Percentiles rank a stretch among this genome's conserved stretches.
phyloP scores from a whole-genome alignment of 2,113 vertebrate genomes.

The Panthera tigris region DNA sequence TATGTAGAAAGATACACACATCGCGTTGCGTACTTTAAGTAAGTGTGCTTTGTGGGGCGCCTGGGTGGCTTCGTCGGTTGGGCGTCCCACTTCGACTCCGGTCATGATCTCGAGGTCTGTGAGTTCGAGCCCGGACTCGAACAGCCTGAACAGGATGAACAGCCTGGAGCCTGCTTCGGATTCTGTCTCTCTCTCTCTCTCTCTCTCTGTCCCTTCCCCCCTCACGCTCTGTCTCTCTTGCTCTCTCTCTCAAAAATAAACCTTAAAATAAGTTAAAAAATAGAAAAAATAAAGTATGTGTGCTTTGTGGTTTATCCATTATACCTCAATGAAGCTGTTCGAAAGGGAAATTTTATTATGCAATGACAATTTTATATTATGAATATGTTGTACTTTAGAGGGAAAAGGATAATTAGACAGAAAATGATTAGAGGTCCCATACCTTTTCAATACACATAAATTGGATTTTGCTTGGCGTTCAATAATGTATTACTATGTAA shows the following conservation, averaged over 20 bases:
- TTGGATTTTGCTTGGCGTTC: background rate
- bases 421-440: background rate
- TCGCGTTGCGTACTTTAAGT: background rate
- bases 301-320: background rate
- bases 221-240: too few species aligned
- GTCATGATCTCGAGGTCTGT: too few species aligned
- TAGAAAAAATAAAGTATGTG: background rate
- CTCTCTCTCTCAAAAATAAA: too few species aligned
- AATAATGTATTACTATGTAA: background rate
- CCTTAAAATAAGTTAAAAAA: too few species aligned
- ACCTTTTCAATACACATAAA: background rate
- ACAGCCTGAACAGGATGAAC: too few species aligned
- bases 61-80: too few species aligned
- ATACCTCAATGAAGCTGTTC: background rate
- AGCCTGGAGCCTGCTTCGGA: too few species aligned
- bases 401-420: background rate
- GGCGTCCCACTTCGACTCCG: too few species aligned
- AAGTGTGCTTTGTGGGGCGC: background rate
- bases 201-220: too few species aligned
- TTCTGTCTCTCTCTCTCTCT: too few species aligned
- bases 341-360: background rate
- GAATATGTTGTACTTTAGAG: background rate
- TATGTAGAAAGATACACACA: background rate
- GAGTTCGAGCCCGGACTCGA: too few species aligned
- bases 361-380: background rate